These are phyloP conservation scores for Pogonophryne albipinna DNA, from an alignment of 2,797 vertebrate species.

Conservation along the genomic window DNA sequence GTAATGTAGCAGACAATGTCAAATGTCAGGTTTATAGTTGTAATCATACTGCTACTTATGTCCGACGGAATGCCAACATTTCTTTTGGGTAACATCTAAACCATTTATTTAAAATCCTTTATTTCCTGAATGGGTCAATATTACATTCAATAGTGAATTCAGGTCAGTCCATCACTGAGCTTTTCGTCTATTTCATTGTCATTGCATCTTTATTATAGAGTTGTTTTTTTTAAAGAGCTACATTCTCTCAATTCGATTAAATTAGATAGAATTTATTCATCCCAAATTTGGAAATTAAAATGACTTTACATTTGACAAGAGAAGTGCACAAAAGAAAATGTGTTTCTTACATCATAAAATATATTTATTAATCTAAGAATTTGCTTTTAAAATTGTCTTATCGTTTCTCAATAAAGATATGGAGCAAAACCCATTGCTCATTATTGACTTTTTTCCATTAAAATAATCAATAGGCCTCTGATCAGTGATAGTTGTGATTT, in stretches of 20 bases:
- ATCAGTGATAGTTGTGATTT: constrained; percentile 41
- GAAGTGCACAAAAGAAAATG: background rate
- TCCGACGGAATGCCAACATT: background rate
- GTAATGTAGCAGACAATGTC: background rate
- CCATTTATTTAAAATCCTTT: background rate
- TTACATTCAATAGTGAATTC: background rate
- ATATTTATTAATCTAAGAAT: background rate
- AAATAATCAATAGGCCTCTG: constrained; percentile 42
- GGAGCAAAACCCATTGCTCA: constrained; percentile 33
- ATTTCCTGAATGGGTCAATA: too few relatives aligned
- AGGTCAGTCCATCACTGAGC: background rate
- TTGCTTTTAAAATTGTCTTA: background rate
- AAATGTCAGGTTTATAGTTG: background rate
- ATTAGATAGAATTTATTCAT: too few relatives aligned
- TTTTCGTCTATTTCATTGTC: background rate
- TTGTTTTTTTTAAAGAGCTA: too few relatives aligned
- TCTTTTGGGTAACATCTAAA: background rate
- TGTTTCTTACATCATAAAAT: background rate
- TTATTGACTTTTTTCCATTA: constrained; percentile 61
- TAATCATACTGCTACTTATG: background rate
- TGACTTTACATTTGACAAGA: background rate
- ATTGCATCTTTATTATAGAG: background rate
- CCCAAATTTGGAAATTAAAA: background rate
- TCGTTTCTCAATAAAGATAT: constrained; percentile 17
- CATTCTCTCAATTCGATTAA: background rate